These are phyloP conservation scores for Mimas tiliae DNA, from an alignment of 2,888 invertebrate genomes.

Conservation along the genomic window DNA sequence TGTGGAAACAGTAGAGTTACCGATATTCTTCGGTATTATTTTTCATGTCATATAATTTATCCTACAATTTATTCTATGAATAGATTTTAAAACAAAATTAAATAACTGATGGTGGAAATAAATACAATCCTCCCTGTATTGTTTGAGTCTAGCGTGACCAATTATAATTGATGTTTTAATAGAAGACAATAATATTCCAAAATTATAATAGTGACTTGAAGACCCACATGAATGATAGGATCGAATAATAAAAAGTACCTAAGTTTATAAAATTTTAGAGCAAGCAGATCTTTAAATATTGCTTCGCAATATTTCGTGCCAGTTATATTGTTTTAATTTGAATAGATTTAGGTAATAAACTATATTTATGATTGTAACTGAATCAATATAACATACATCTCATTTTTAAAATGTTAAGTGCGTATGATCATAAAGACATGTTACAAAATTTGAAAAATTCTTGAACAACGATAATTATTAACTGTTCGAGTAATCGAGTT, in stretches of 20 bases:
- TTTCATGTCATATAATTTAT: neutral
- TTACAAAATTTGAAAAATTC: conserved; percentile 26
- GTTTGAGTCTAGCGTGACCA: neutral
- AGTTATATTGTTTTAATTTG: conserved; percentile 16
- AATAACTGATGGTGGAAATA: neutral
- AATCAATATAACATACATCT: neutral
- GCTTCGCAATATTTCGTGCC: conserved; percentile 15
- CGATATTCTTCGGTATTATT: neutral
- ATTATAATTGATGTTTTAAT: conserved; percentile 2
- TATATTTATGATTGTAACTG: neutral
- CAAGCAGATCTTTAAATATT: neutral
- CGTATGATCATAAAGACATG: conserved; percentile 6
- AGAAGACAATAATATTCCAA: conserved; percentile 12
- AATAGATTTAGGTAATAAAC: neutral
- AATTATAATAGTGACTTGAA: neutral
- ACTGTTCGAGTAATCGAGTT: conserved; percentile 40
- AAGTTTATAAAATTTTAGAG: neutral
- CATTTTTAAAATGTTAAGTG: neutral
- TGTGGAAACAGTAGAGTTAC: conserved; percentile 7
- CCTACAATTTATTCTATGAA: neutral
- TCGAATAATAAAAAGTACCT: neutral
- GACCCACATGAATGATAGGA: neutral
- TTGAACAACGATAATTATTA: conserved; percentile 37
- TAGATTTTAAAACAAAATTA: neutral
- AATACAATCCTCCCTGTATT: neutral